Evolutionary conservation across 1,140 invertebrate species (phyloP).

Genomic region (Metaphire vulgaris): DNA sequence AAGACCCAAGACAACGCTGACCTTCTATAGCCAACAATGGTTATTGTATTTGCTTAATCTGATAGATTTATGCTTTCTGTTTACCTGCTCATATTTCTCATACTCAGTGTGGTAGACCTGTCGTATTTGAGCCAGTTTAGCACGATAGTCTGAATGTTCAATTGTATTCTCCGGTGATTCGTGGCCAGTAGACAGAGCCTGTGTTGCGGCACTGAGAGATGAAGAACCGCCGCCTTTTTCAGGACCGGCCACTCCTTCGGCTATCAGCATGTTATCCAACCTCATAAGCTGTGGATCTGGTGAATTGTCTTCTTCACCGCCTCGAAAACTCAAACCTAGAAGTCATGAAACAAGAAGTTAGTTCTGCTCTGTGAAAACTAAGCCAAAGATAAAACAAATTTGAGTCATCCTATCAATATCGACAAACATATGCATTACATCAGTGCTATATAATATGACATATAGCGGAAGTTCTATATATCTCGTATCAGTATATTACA

Average conservation of each 20-base stretch:
- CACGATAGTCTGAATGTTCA: conserved; percentile 98
- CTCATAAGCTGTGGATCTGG: conserved; percentile 98
- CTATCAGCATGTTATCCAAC: conserved; percentile 98
- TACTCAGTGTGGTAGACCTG: conserved; percentile 98
- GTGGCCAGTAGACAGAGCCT: conserved; percentile 67
- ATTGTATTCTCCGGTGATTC: conserved; percentile 71
- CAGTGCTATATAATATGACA: no score
- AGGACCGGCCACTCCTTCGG: conserved; percentile 95
- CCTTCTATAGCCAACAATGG: no score
- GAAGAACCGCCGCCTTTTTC: conserved; percentile 91
- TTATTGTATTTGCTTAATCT: no score
- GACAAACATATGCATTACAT: no score
- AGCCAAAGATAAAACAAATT: no score
- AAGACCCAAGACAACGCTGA: no score
- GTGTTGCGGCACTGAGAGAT: conserved; percentile 79
- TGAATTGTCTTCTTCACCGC: conserved; percentile 96
- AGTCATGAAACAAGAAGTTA: conserved; percentile 40
- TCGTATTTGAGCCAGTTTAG: conserved; percentile 96
- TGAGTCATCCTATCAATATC: no score
- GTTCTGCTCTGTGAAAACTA: no score
- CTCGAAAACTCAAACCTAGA: conserved; percentile 85
- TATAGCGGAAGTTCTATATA: no score
- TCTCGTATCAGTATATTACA: no score
- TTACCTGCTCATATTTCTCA: conserved; percentile 97
- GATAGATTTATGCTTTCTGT: no score